Base-by-base conservation (phyloP, 2,797 vertebrate genomes). In the Tenualosa thibaudeaui region DNA sequence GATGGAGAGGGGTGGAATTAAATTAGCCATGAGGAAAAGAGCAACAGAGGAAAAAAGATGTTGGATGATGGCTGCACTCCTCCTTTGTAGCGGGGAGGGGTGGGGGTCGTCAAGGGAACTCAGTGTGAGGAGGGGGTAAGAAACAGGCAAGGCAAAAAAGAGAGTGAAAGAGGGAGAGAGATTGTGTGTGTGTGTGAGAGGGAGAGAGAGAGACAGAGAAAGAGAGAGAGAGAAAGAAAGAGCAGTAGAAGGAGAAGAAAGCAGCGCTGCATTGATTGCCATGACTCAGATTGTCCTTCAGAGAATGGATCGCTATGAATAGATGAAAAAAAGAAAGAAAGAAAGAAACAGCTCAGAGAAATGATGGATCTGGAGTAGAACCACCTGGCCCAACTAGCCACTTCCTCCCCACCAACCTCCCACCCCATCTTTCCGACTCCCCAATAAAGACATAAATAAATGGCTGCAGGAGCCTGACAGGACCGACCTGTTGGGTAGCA, bases 351-450 rank as follows among this genome's bases (percentile, higher is more conserved):
- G 51, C 81, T 58, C 65, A 40, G 13, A 37, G 31, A 71, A 71
- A 71, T 71, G 71, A 78, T 78, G 37, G 17, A 43, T 46, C 71
- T 43, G 40, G 37, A 43, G 37, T 78, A 17, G 19, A 78, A 22
- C 5, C 71, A 78, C 37, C 71, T 78, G 71, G 40, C 8, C 40
- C 40, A 2, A 22, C 6, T 3, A 49, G 46, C 46, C 46, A 31
- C 5, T 85, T 91, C 86, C 89, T 88, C 88, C 88, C 85, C 91
- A 24, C 58, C 58, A 0, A 8, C 15, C 37, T 17, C 40, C 6
- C 37, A 2, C 5, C 2, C 17, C 40, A 46, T n/a, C 40, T 40
- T 40, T 2, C 65, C 4, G 31, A 12, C 46, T 15, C 51, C 12
- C 71, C 8, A 37, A 37, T 71, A 40, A 40, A 17, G 68, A 37